Conservation (phyloP, 2,797 vertebrate genomes). For the Tympanoctomys barrerae region DNA sequence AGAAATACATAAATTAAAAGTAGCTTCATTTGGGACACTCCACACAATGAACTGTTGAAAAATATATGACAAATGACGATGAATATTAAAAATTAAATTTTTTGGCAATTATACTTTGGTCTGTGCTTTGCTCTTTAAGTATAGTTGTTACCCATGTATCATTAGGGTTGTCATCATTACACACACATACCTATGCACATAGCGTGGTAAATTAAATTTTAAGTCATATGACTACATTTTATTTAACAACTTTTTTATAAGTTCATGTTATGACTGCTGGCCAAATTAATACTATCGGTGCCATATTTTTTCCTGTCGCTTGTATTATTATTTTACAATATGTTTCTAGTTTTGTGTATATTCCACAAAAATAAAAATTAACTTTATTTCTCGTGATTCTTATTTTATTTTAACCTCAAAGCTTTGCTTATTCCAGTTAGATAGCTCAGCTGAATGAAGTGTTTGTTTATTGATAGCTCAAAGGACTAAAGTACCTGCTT, state of each 20-base stretch:
- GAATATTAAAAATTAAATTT: background rate
- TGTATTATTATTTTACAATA: background rate
- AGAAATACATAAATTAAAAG: background rate
- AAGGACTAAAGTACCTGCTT: too few relatives aligned
- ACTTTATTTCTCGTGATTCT: background rate
- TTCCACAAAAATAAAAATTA: background rate
- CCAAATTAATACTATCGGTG: slow-evolving; percentile 26
- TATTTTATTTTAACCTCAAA: background rate
- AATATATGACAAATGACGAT: background rate
- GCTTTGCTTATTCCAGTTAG: too few relatives aligned
- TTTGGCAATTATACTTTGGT: background rate
- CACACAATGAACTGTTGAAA: background rate
- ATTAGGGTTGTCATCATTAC: background rate
- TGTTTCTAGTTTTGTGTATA: background rate
- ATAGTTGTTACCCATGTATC: background rate
- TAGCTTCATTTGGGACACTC: background rate
- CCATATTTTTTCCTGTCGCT: background rate
- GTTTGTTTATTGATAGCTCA: too few relatives aligned
- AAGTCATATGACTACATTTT: background rate
- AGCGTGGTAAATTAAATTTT: background rate
- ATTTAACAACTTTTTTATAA: background rate
- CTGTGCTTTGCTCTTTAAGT: background rate
- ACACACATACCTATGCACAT: background rate
- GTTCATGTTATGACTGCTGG: background rate
- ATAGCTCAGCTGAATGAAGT: too few relatives aligned